Percentiles rank a stretch among this genome's conserved stretches.
phyloP scores from a whole-genome alignment of 1,140 invertebrate species.

The Neodiprion fabricii region DNA sequence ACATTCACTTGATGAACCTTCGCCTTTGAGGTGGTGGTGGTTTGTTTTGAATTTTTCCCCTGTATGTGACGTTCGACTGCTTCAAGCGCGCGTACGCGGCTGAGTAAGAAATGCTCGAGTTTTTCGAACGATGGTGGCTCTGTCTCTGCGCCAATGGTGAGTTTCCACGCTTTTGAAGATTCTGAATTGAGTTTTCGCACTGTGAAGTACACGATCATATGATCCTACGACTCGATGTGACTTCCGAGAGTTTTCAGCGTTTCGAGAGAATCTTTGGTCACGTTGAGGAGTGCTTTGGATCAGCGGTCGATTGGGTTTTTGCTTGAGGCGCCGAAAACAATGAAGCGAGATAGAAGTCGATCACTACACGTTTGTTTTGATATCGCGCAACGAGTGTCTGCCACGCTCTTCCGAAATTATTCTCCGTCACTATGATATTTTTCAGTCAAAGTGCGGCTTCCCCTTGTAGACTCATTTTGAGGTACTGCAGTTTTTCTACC shows the following conservation, averaged over 20 bases:
- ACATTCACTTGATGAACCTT: conserved; percentile 10
- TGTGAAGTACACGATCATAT: conserved; percentile 2
- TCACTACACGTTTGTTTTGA: conserved; percentile 14
- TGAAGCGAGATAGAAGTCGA: conserved; percentile 9
- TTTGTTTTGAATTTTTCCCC: conserved; percentile 7
- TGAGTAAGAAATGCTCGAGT: conserved; percentile 9
- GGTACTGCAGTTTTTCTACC: conserved; percentile 14
- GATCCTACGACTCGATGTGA: conserved; percentile 3
- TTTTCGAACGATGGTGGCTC: conserved; percentile 9
- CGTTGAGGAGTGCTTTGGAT: conserved; percentile 8
- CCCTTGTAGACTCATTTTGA: conserved; percentile 12
- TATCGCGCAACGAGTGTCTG: conserved; percentile 14
- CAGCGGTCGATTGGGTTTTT: neutral
- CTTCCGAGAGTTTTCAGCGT: conserved; percentile 1
- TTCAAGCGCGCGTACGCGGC: conserved; percentile 14
- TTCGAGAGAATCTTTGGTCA: conserved; percentile 2
- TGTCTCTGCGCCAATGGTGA: neutral
- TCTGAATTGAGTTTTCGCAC: conserved; percentile 10
- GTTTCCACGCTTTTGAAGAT: conserved; percentile 12
- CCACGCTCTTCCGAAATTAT: conserved; percentile 20
- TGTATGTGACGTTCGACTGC: conserved; percentile 12
- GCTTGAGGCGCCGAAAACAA: neutral
- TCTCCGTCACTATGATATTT: conserved; percentile 10
- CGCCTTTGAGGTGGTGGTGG: conserved; percentile 9
- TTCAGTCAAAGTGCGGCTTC: conserved; percentile 19